A percentile compares a stretch with the other conserved stretches of the same genome.
These are phyloP conservation scores for Zele albiditarsus DNA, from an alignment of 2,888 invertebrate species.

Conservation along the genomic window DNA sequence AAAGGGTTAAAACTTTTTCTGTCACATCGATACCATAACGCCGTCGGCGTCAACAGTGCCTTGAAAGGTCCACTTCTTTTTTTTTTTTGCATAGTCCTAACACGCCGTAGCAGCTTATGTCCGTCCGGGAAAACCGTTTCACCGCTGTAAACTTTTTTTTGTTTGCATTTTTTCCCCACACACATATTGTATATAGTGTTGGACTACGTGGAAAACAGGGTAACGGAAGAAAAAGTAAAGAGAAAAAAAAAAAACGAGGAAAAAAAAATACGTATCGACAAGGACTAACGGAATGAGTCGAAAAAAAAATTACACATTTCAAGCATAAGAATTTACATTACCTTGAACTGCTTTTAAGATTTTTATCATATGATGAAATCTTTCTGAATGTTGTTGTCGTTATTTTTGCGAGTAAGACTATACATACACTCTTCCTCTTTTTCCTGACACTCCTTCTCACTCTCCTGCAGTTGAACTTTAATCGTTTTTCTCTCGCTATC, in stretches of 20 bases:
- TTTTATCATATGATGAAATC: slow-evolving; percentile 12
- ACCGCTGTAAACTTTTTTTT: slow-evolving; percentile 27
- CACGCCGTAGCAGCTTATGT: neutral
- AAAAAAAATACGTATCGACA: neutral
- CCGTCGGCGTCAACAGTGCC: neutral
- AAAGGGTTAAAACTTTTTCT: slow-evolving; percentile 14
- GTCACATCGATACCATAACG: neutral
- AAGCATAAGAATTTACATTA: slow-evolving; percentile 4
- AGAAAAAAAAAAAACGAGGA: slow-evolving; percentile 4
- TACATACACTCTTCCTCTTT: neutral
- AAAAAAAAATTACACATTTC: neutral
- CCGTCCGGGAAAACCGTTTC: slow-evolving; percentile 3
- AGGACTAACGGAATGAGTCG: slow-evolving; percentile 19
- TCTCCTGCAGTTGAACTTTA: neutral
- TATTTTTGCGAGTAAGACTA: neutral
- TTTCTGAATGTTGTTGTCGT: slow-evolving; percentile 5
- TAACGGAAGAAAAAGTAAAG: slow-evolving; percentile 6
- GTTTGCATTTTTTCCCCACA: neutral
- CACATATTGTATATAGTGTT: neutral
- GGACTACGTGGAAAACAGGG: neutral
- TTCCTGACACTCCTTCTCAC: neutral
- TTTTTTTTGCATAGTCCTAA: slow-evolving; percentile 30
- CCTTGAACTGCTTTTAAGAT: slow-evolving; percentile 23
- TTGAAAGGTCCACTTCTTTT: slow-evolving; percentile 5
- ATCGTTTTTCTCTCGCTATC: slow-evolving; percentile 9